Conservation (phyloP, 2,888 invertebrate genomes). For the Drosophila neutralis region DNA sequence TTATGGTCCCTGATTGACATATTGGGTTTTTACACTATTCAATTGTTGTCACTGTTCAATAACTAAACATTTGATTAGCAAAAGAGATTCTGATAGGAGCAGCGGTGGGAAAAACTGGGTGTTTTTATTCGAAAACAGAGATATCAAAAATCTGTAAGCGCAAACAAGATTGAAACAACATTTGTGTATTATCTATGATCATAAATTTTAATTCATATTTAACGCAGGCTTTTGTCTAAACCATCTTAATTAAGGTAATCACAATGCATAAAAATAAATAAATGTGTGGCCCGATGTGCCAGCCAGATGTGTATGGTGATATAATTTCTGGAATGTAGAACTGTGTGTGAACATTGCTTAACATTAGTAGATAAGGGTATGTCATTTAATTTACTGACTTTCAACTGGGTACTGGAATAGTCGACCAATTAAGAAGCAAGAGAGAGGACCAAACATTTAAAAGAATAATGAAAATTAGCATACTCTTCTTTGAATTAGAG, state of each 20-base stretch:
- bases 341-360: constrained; percentile 33
- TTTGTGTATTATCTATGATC: neutral
- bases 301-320: constrained; percentile 1
- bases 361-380: neutral
- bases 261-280: constrained; percentile 60
- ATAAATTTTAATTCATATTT: neutral
- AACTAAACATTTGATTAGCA: neutral
- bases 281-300: constrained; percentile 24
- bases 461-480: neutral
- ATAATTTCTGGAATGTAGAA: constrained; percentile 24
- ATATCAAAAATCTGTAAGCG: neutral
- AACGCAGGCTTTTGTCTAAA: constrained; percentile 32
- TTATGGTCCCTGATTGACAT: constrained; percentile 8
- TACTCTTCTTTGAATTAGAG: neutral
- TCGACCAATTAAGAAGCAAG: neutral
- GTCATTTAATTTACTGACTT: neutral
- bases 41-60: neutral
- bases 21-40: constrained; percentile 4
- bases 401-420: neutral
- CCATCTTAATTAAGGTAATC: constrained; percentile 52
- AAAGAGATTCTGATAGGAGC: neutral
- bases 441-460: neutral
- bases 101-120: neutral
- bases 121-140: neutral
- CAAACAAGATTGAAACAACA: neutral